Conservation (phyloP, 2,113 vertebrate species). For the Engystomops pustulosus region DNA sequence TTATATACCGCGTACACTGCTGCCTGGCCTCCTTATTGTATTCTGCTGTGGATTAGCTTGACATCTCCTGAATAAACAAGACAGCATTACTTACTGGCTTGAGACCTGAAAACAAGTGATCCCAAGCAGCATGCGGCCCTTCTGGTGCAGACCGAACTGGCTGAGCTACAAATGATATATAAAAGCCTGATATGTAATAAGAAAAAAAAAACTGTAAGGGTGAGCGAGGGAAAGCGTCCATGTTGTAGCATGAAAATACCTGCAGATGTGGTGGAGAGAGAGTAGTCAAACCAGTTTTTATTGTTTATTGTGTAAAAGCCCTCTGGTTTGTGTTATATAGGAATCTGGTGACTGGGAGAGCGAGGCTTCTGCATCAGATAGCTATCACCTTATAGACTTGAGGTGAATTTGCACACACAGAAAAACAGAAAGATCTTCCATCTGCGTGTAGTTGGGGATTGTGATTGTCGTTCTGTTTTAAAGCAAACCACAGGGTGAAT, state of each 20-base stretch:
- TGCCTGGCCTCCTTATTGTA: conserved; percentile 5
- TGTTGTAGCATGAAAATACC: conserved; percentile 51
- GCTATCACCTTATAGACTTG: conserved; percentile 1
- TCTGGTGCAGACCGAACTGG: not conserved
- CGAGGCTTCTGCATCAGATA: conserved; percentile 6
- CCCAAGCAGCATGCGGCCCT: conserved; percentile 12
- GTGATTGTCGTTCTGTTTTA: not conserved
- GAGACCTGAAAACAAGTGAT: conserved; percentile 9
- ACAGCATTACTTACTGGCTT: conserved; percentile 21
- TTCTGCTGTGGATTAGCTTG: conserved; percentile 44
- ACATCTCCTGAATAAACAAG: conserved; percentile 49
- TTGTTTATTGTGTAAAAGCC: conserved; percentile 65
- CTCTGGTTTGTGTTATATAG: conserved; percentile 61
- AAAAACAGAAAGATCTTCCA: not conserved
- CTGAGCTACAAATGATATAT: not conserved
- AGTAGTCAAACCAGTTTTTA: conserved; percentile 63
- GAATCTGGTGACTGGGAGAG: conserved; percentile 42
- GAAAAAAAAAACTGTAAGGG: not conserved
- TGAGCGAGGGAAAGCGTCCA: conserved; percentile 37
- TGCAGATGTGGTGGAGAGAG: conserved; percentile 58
- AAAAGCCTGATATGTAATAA: not conserved
- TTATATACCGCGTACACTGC: not conserved
- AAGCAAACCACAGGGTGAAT: not conserved
- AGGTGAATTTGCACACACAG: not conserved
- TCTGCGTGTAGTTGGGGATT: not conserved